Conservation (phyloP, 2,113 vertebrate species). For the Leptosomus discolor region DNA sequence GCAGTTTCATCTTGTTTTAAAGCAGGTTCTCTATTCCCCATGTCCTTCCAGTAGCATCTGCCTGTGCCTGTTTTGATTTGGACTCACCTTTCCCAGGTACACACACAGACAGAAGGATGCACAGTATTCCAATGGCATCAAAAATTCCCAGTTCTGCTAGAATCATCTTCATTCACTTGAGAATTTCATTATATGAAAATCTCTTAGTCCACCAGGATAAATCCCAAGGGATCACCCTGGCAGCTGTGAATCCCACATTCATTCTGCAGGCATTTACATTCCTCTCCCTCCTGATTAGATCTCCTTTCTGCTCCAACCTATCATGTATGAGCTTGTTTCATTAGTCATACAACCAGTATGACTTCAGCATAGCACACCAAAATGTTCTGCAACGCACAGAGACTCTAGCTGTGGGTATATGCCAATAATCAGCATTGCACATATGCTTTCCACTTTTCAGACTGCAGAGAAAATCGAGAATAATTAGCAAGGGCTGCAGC, state of each 20-base stretch:
- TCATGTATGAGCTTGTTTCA: not conserved
- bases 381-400: rapidly evolving
- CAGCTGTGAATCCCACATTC: not conserved
- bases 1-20: not conserved
- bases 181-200: not conserved
- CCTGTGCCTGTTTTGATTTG: not conserved
- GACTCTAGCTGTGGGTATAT: not conserved
- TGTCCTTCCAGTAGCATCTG: not conserved
- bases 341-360: not conserved
- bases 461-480: not conserved
- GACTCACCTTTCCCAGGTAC: not conserved
- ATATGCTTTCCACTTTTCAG: not conserved
- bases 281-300: not conserved
- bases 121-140: not conserved
- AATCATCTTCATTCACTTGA: not conserved
- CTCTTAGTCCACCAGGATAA: not conserved
- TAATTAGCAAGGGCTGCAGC: not conserved
- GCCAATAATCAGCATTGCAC: not conserved
- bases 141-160: not conserved
- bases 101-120: not conserved
- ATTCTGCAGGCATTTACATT: not conserved
- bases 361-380: not conserved
- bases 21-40: not conserved
- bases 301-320: not conserved
- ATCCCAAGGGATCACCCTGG: not conserved